These are phyloP conservation scores for Drymonia ruficornis DNA, from an alignment of 2,888 invertebrate genomes.

Conservation along the genomic window DNA sequence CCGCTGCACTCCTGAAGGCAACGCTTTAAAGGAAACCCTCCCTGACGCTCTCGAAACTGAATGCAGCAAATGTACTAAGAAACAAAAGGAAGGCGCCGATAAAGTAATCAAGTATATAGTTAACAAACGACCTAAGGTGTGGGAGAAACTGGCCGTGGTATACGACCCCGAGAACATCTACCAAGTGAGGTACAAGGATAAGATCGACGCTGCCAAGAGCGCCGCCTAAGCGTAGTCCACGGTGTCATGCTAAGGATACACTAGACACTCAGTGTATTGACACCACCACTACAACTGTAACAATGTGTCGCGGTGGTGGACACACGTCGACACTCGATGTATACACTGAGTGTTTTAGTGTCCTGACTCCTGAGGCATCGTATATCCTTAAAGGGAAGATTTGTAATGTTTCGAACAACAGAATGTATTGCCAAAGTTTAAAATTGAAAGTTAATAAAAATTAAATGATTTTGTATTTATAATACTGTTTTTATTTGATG, in stretches of 20 bases:
- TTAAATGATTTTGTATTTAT: background rate
- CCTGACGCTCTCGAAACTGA: conserved; percentile 90
- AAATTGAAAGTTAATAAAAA: background rate
- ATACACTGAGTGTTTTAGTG: too few species aligned
- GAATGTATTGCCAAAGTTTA: background rate
- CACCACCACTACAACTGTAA: too few species aligned
- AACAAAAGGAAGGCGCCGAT: conserved; percentile 82
- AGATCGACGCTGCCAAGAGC: conserved; percentile 58
- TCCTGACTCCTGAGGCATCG: background rate
- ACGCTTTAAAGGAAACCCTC: conserved; percentile 83
- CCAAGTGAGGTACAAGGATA: conserved; percentile 86
- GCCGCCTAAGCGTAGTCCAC: background rate
- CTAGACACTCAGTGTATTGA: too few species aligned
- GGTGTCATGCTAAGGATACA: too few species aligned
- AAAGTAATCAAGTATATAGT: conserved; percentile 88
- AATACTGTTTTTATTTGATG: conserved; percentile 17
- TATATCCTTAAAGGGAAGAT: background rate
- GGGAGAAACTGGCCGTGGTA: conserved; percentile 87
- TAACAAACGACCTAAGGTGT: conserved; percentile 87
- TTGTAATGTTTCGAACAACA: background rate
- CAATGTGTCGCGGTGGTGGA: too few species aligned
- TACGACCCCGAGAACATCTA: conserved; percentile 90
- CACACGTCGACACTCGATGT: too few species aligned
- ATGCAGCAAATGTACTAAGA: conserved; percentile 88
- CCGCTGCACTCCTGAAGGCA: conserved; percentile 88